Percentiles rank a stretch among this genome's conserved stretches.
These are phyloP conservation scores for Ceyx erithaca DNA, from an alignment of 2,797 vertebrate genomes.

Conservation along the genomic window DNA sequence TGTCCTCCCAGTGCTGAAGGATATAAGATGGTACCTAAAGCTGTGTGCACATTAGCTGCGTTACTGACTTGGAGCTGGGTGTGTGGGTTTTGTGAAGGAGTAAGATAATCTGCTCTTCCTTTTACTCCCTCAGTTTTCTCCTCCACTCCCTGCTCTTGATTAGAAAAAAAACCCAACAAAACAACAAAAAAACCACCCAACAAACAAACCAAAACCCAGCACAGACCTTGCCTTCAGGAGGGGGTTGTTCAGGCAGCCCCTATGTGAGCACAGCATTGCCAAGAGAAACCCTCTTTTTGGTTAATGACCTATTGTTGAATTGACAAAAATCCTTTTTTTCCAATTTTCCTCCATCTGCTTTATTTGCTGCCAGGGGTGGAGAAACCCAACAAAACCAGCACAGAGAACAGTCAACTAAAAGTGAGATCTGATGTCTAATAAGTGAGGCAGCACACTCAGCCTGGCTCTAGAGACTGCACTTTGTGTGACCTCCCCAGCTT, in stretches of 20 bases:
- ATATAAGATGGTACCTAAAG: neutral
- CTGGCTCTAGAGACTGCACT: conserved; percentile 33
- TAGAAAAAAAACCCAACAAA: neutral
- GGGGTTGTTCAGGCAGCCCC: neutral
- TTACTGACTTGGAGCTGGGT: neutral
- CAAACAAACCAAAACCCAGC: neutral
- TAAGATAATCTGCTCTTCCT: conserved; percentile 31
- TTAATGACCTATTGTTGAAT: neutral
- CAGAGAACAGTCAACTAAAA: conserved; percentile 16
- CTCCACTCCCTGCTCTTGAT: neutral
- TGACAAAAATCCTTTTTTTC: neutral
- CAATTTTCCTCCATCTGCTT: conserved; percentile 4
- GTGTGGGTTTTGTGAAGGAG: conserved; percentile 62
- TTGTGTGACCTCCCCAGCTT: conserved; percentile 55
- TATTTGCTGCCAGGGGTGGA: neutral
- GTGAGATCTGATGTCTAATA: neutral
- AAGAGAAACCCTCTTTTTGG: neutral
- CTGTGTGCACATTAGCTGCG: neutral
- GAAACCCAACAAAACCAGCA: neutral
- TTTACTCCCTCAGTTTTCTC: neutral
- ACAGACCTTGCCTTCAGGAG: neutral
- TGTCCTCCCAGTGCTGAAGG: neutral
- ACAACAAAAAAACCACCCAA: neutral
- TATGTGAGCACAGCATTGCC: neutral
- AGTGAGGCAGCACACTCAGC: neutral